A percentile compares a stretch with the other conserved stretches of the same genome.
These are phyloP conservation scores for Heterotis niloticus DNA, from an alignment of 2,113 vertebrate genomes.

Conservation along the genomic window DNA sequence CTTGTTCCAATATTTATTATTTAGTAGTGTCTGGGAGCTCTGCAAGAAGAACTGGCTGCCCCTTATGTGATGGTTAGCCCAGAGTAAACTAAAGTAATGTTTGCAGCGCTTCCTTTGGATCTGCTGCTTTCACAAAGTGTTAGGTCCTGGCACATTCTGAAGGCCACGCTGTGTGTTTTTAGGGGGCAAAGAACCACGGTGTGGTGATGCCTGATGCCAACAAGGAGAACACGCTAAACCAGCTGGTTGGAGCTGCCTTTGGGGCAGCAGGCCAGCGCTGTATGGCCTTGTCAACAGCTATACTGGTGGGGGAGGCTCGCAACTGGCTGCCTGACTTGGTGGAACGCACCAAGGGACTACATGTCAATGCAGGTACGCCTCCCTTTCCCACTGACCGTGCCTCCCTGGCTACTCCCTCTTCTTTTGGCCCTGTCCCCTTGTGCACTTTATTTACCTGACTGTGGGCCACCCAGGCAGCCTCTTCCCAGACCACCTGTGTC, in stretches of 20 bases:
- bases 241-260: slow-evolving; percentile 92
- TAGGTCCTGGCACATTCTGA: neutral
- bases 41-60: neutral
- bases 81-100: too few relatives aligned
- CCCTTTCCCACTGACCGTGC: neutral
- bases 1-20: neutral
- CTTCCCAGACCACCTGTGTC: neutral
- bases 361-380: slow-evolving; percentile 62
- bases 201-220: slow-evolving; percentile 97
- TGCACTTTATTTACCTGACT: slow-evolving; percentile 18
- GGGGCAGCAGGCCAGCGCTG: slow-evolving; percentile 95
- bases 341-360: slow-evolving; percentile 79
- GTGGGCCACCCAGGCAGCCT: neutral
- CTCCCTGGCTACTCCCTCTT: neutral
- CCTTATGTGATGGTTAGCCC: neutral
- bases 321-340: slow-evolving; percentile 91
- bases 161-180: slow-evolving; percentile 20
- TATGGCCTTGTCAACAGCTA: slow-evolving; percentile 93
- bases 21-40: neutral
- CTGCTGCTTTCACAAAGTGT: neutral
- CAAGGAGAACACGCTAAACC: slow-evolving; percentile 95
- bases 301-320: slow-evolving; percentile 84
- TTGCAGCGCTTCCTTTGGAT: slow-evolving; percentile 5
- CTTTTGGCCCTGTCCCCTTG: neutral
- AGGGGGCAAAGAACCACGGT: slow-evolving; percentile 98